phyloP scores from a whole-genome alignment of 2,113 vertebrate genomes.

The Pelodiscus sinensis region DNA sequence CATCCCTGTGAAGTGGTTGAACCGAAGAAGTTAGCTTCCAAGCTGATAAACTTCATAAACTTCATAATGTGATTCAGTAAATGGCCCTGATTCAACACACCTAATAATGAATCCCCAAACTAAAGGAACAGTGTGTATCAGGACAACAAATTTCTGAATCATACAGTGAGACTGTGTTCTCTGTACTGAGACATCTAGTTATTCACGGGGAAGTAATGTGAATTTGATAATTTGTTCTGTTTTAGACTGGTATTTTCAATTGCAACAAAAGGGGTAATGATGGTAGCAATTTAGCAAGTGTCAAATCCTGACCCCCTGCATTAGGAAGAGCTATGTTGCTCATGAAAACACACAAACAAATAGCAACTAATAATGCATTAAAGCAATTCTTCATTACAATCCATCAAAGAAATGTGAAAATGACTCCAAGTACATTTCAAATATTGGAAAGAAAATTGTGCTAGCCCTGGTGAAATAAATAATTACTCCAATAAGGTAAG shows the following conservation, averaged over 20 bases:
- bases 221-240: background rate
- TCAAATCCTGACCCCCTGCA: background rate
- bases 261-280: slow-evolving; percentile 10
- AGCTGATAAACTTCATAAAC: background rate
- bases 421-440: slow-evolving; percentile 21
- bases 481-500: background rate
- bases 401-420: slow-evolving; percentile 12
- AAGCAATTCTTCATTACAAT: background rate
- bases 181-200: background rate
- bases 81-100: background rate
- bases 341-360: background rate
- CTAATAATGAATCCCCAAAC: background rate
- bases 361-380: slow-evolving; percentile 3
- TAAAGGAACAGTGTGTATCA: background rate
- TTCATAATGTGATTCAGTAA: background rate
- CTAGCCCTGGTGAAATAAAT: background rate
- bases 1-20: background rate
- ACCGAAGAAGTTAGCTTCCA: background rate
- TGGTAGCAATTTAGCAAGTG: background rate
- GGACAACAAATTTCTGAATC: background rate
- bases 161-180: background rate
- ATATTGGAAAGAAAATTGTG: slow-evolving; percentile 10
- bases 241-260: background rate
- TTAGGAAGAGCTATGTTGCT: background rate
- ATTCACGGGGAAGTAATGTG: background rate